A percentile compares a stretch with the other conserved stretches of the same genome.
Conservation (phyloP, 1,140 invertebrate species). For the Drosophila bocki region DNA sequence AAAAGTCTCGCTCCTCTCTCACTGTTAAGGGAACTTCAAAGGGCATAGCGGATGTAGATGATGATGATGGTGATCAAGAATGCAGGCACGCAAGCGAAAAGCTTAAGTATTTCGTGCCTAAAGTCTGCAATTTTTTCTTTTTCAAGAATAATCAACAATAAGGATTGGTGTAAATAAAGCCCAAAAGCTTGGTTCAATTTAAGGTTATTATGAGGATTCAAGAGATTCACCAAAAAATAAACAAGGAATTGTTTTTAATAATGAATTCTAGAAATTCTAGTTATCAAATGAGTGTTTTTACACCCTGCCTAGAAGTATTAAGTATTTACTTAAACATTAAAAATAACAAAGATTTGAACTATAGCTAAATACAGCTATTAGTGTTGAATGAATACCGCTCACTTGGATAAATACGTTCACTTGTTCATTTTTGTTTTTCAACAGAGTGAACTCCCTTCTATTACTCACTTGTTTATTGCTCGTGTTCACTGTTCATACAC, state of each 20-base stretch:
- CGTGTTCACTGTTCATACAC: neutral
- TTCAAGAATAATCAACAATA: constrained; percentile 10
- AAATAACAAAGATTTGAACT: too few species aligned
- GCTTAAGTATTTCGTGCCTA: constrained; percentile 40
- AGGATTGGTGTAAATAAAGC: constrained; percentile 6
- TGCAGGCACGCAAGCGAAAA: constrained; percentile 29
- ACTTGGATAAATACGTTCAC: neutral
- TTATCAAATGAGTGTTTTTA: too few species aligned
- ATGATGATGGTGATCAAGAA: constrained; percentile 37
- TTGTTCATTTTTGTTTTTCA: neutral
- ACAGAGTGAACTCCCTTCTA: too few species aligned
- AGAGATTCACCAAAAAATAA: neutral
- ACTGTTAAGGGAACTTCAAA: constrained; percentile 23
- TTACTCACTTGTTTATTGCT: too few species aligned
- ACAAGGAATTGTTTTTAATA: too few species aligned
- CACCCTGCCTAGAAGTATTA: neutral
- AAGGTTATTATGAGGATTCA: neutral
- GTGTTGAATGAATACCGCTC: too few species aligned
- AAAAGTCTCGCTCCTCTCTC: neutral
- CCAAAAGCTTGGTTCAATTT: constrained; percentile 5
- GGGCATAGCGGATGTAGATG: constrained; percentile 30
- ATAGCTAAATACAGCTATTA: too few species aligned
- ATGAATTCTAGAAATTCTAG: neutral
- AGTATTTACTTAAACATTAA: neutral
- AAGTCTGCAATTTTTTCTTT: constrained; percentile 13